Base-by-base conservation (phyloP, 2,113 vertebrate genomes). In the Larimichthys polyactis region DNA sequence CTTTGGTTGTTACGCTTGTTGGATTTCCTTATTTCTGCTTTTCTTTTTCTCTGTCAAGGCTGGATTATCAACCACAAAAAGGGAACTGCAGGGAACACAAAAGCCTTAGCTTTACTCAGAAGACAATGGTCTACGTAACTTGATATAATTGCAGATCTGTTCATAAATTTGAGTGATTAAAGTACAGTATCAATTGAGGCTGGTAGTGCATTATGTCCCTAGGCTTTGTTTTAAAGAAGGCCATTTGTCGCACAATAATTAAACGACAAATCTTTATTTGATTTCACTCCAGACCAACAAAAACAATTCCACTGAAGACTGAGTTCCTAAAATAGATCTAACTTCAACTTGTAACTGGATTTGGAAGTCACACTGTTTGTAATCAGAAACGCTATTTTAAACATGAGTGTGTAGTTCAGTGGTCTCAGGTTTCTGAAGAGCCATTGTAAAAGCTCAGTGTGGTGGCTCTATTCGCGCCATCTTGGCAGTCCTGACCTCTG, bases 1-100 rank as follows among this genome's bases (percentile, higher is more conserved):
- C n/a, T 49, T 75, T 62, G 69, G 58, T 75, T 60, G 57, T 15
- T 54, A 43, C 3, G 11, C 32, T 27, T 84, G 51, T 49, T 67
- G 29, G 64, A 32, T 78, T 44, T 64, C 48, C 69, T 60, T 44
- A 43, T 62, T 51, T 52, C 44, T 66, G 65, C 24, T 59, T 60
- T 40, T 55, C n/a, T 63, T 32, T 22, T 48, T 71, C n/a, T 62
- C 8, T 15, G 29, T 65, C 20, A 40, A 40, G 20, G 20, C n/a
- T 65, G 27, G 29, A 67, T 59, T 59, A 29, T 5, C 20, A 59
- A 43, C 16, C 17, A 58, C 2, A 19, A 22, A 55, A 79, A 65
- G 15, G 19, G 46, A 63, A 71, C 32, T 44, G n/a, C 16, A 20
- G 5, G 2, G n/a, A 15, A 3, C n/a, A 54, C 9, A 48, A 55